Evolutionary conservation across 2,888 invertebrate species (phyloP).

Genomic region (Dasypogon diadema): DNA sequence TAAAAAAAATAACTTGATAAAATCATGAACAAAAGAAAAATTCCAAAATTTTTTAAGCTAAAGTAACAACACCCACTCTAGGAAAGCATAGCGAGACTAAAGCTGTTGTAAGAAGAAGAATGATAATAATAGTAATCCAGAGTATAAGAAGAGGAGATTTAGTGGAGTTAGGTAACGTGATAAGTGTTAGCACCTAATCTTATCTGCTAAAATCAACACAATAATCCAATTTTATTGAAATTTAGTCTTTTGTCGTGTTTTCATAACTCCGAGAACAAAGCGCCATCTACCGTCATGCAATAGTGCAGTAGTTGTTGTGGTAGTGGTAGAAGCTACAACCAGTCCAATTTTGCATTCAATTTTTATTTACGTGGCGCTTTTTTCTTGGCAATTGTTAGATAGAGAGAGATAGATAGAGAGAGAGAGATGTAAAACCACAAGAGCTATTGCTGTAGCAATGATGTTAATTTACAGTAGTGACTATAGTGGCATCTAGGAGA

Average conservation of each 20-base stretch:
- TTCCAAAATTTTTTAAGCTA: slow-evolving; percentile 10
- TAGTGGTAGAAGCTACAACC: neutral
- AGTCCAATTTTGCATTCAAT: no score
- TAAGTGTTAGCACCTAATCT: neutral
- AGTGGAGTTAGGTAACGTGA: neutral
- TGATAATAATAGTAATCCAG: neutral
- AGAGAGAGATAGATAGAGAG: no score
- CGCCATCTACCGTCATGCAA: neutral
- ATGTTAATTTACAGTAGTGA: neutral
- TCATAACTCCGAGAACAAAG: neutral
- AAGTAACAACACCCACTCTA: neutral
- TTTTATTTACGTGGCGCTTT: slow-evolving; percentile 1
- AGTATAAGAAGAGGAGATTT: neutral
- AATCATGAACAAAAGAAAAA: slow-evolving; percentile 16
- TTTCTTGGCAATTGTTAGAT: slow-evolving; percentile 5
- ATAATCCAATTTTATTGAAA: neutral
- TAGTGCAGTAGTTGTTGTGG: no score
- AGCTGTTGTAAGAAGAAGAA: neutral
- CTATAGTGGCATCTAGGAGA: neutral
- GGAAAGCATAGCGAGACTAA: slow-evolving; percentile 15
- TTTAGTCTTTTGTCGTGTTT: slow-evolving; percentile 29
- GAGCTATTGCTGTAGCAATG: slow-evolving; percentile 10
- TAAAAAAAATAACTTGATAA: neutral
- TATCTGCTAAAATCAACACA: neutral
- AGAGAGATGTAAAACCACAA: neutral